A percentile compares a stretch with the other conserved stretches of the same genome.
Evolutionary conservation across 2,797 vertebrate species (phyloP).

Genomic region (Poecilia wingei): DNA sequence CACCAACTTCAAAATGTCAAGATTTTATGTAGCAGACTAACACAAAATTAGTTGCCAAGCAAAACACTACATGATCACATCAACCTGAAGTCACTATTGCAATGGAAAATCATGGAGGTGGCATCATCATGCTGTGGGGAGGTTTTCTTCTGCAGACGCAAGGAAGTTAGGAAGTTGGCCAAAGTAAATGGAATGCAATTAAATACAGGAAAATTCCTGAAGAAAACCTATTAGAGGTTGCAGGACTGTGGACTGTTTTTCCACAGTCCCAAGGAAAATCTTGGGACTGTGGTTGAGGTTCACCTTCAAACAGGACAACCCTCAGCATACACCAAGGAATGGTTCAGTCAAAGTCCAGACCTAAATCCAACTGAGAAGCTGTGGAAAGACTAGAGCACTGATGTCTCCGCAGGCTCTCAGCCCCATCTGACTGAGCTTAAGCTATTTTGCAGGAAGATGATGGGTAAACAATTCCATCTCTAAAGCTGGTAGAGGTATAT

Average conservation of each 20-base stretch:
- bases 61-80: not conserved
- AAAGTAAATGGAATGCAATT: not conserved
- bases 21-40: not conserved
- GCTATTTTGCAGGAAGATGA: not conserved
- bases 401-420: not conserved
- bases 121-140: not conserved
- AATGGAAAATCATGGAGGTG: not conserved
- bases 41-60: not conserved
- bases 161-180: not conserved
- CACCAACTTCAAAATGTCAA: not conserved
- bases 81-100: not conserved
- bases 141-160: not conserved
- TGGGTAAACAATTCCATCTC: not conserved
- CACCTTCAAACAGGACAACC: not conserved
- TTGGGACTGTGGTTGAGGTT: not conserved
- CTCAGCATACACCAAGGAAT: not conserved
- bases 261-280: not conserved
- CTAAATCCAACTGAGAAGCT: not conserved
- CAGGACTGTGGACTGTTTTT: not conserved
- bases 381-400: not conserved
- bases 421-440: not conserved
- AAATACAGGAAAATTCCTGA: not conserved
- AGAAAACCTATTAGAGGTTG: not conserved
- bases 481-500: not conserved
- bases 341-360: not conserved